A percentile compares a stretch with the other conserved stretches of the same genome.
These are phyloP conservation scores for Oscheius sp. DNA, from an alignment of 2,888 invertebrate species.

Conservation along the genomic window DNA sequence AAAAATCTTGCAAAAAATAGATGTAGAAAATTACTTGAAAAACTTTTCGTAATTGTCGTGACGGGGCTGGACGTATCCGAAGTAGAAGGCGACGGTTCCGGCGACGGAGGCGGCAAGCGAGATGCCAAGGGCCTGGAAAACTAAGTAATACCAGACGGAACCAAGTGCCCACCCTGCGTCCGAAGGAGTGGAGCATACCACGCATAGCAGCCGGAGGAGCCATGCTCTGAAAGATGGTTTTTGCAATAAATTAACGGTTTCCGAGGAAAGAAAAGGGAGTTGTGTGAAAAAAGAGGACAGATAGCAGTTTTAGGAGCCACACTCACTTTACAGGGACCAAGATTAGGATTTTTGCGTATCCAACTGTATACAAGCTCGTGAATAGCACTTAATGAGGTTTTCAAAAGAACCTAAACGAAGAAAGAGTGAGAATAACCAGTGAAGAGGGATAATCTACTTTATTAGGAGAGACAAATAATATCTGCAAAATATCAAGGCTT, in stretches of 20 bases:
- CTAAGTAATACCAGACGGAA: background rate
- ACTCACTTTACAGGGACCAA: no score
- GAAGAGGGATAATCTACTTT: no score
- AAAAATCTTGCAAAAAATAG: background rate
- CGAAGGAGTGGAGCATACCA: constrained; percentile 65
- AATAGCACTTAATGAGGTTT: no score
- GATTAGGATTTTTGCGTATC: no score
- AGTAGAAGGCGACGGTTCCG: constrained; percentile 61
- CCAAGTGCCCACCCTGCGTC: constrained; percentile 40
- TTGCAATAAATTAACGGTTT: constrained; percentile 9
- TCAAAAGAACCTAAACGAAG: no score
- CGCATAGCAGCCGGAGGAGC: constrained; percentile 64
- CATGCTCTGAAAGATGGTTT: constrained; percentile 41
- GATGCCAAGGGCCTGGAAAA: constrained; percentile 50
- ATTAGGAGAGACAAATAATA: no score
- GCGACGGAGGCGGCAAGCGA: constrained; percentile 55
- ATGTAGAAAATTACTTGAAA: constrained; percentile 57
- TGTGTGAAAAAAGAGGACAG: background rate
- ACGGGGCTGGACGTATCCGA: constrained; percentile 67
- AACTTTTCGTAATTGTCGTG: constrained; percentile 68
- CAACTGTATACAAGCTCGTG: no score
- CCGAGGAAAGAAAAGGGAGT: background rate
- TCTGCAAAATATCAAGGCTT: no score
- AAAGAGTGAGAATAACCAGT: no score
- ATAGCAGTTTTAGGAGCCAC: no score